phyloP scores from a whole-genome alignment of 2,797 vertebrate species.

The Cyclura pinguis region DNA sequence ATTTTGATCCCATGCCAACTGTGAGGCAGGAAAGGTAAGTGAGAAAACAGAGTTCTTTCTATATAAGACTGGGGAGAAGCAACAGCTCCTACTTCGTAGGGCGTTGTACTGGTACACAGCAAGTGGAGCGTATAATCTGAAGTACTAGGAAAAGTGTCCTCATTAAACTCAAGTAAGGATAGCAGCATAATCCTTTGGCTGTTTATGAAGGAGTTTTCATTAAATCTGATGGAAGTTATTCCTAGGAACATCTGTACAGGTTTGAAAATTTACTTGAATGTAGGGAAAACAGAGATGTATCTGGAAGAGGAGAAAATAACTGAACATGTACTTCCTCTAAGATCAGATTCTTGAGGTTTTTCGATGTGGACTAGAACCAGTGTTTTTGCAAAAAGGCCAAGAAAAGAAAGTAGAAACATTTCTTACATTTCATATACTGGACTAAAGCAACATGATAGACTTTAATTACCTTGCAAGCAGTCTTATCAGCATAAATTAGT shows the following conservation, averaged over 20 bases:
- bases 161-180: not conserved
- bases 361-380: not conserved
- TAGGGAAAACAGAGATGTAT: not conserved
- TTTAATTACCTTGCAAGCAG: not conserved
- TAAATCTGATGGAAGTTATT: not conserved
- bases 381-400: constrained; percentile 11
- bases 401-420: not conserved
- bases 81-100: not conserved
- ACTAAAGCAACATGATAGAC: constrained; percentile 5
- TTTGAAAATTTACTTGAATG: not conserved
- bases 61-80: not conserved
- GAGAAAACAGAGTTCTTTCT: not conserved
- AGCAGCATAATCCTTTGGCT: not conserved
- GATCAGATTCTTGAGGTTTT: too few species aligned
- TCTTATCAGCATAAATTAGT: not conserved
- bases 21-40: not conserved
- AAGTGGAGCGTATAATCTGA: not conserved
- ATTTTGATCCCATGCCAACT: not conserved
- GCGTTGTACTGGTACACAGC: not conserved
- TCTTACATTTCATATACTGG: not conserved
- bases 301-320: not conserved
- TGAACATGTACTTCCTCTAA: not conserved
- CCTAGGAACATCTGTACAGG: not conserved
- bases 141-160: not conserved
- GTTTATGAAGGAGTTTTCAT: not conserved